Evolutionary conservation across 2,888 invertebrate species (phyloP).

Genomic region (Mesorhabditis spiculigera): DNA sequence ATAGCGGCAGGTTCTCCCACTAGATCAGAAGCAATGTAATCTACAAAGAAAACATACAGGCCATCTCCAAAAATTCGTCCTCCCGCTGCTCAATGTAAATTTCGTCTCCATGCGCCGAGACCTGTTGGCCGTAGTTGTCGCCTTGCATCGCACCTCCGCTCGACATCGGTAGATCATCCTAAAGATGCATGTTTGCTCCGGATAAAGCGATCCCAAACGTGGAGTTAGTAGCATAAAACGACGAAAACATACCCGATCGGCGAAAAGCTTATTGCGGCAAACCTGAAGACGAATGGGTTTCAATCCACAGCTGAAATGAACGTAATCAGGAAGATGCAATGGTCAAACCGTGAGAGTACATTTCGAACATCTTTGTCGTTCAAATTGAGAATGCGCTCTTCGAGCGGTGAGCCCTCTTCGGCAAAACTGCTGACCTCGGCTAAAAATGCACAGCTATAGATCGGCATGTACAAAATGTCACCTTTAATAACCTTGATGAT

Average conservation of each 20-base stretch:
- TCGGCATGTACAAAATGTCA: slow-evolving; percentile 10
- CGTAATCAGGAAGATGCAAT: not conserved
- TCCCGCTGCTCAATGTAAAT: slow-evolving; percentile 2
- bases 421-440: slow-evolving; percentile 26
- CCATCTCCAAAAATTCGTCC: not conserved
- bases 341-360: slow-evolving; percentile 13
- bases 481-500: slow-evolving; percentile 38
- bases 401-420: slow-evolving; percentile 25
- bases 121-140: no score
- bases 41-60: not conserved
- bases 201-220: not conserved
- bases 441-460: slow-evolving; percentile 10
- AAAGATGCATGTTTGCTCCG: not conserved
- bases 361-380: slow-evolving; percentile 26
- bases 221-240: not conserved
- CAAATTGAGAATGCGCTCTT: slow-evolving; percentile 24
- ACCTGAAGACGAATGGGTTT: not conserved
- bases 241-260: not conserved
- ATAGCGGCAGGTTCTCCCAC: not conserved
- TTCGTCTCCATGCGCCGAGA: not conserved
- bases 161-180: not conserved
- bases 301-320: not conserved
- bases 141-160: no score
- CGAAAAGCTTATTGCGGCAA: slow-evolving; percentile 4
- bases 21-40: not conserved